A percentile compares a stretch with the other conserved stretches of the same genome.
Evolutionary conservation across 1,140 invertebrate genomes (phyloP).

Genomic region (Monochamus saltuarius): DNA sequence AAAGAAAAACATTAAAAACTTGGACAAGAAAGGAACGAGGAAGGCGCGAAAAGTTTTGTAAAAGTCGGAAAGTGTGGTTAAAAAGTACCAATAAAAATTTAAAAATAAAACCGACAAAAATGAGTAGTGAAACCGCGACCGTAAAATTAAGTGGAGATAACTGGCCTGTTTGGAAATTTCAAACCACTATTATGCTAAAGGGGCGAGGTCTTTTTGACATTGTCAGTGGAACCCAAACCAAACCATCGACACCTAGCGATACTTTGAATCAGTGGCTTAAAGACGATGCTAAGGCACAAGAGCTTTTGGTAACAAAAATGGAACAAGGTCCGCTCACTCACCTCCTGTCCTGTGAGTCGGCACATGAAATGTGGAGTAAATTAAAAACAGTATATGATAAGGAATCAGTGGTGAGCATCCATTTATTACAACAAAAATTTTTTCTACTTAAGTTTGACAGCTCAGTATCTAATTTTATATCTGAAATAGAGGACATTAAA

Average conservation of each 20-base stretch:
- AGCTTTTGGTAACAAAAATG: conserved; percentile 34
- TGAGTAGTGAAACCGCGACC: too few species aligned
- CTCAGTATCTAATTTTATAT: conserved; percentile 35
- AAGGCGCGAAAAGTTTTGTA: too few species aligned
- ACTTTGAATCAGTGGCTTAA: conserved; percentile 22
- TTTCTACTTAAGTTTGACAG: conserved; percentile 28
- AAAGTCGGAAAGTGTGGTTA: too few species aligned
- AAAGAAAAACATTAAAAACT: too few species aligned
- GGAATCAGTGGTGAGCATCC: conserved; percentile 37
- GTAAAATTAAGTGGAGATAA: not conserved
- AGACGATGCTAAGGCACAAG: conserved; percentile 33
- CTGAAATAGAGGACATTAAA: too few species aligned
- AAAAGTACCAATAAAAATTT: too few species aligned
- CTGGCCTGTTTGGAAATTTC: conserved; percentile 29
- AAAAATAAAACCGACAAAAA: too few species aligned
- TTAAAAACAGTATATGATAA: conserved; percentile 43
- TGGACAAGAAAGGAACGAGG: too few species aligned
- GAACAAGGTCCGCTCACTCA: conserved; percentile 34
- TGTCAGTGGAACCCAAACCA: conserved; percentile 7
- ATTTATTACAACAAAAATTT: conserved; percentile 41
- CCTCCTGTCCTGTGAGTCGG: conserved; percentile 39
- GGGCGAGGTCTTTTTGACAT: conserved; percentile 16
- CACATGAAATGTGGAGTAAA: conserved; percentile 46
- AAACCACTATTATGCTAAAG: conserved; percentile 24
- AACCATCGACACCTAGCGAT: conserved; percentile 10